Conservation (phyloP, 2,797 vertebrate species). For the Anguilla anguilla region DNA sequence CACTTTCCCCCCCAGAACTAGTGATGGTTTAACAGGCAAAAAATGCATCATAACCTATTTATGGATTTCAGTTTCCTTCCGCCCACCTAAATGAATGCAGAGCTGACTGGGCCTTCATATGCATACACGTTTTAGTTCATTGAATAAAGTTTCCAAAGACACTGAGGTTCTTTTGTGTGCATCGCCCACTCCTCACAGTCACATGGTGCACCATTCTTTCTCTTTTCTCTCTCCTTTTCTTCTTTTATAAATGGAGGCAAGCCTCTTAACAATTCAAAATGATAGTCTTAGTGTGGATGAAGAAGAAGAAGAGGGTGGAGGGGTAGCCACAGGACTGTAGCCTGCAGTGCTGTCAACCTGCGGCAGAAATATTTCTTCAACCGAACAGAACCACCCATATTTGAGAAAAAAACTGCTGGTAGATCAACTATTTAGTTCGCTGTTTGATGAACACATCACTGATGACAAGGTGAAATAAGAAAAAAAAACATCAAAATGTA, state of each 20-base stretch:
- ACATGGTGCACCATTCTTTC: not conserved
- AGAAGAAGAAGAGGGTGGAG: not conserved
- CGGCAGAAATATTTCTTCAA: not conserved
- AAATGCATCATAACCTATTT: not conserved
- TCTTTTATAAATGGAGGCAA: not conserved
- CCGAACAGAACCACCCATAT: not conserved
- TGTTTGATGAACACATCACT: not conserved
- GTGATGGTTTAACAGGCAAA: not conserved
- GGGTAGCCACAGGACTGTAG: not conserved
- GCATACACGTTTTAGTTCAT: not conserved
- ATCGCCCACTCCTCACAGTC: not conserved
- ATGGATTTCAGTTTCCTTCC: not conserved
- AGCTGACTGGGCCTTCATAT: not conserved
- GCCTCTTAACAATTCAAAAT: not conserved
- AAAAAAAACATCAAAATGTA: no score
- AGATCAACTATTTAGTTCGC: not conserved
- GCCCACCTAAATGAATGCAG: not conserved
- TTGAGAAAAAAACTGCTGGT: no score
- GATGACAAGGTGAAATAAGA: no score
- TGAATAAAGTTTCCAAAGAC: not conserved
- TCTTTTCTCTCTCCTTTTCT: not conserved
- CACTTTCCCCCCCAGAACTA: not conserved
- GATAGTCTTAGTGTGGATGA: not conserved
- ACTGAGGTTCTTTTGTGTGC: not conserved
- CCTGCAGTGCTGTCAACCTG: not conserved